Conservation (phyloP, 1,140 invertebrate species). For the Formica selysi region DNA sequence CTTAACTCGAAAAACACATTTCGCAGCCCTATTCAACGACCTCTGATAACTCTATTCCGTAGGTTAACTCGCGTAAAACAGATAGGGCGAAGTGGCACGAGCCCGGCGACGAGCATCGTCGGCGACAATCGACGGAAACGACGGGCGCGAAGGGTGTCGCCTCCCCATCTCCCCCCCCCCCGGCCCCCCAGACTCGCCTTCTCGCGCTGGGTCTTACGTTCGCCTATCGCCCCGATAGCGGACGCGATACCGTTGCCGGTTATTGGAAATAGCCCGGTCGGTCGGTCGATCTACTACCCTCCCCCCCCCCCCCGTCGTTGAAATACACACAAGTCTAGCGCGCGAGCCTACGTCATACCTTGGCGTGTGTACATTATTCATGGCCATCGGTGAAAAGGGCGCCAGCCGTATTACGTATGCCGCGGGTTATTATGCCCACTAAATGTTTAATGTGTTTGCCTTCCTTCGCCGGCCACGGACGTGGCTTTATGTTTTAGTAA, state of each 20-base stretch:
- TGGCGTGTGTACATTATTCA: constrained; percentile 86
- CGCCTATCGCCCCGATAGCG: constrained; percentile 48
- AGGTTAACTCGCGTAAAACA: constrained; percentile 53
- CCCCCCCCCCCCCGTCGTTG: constrained; percentile 64
- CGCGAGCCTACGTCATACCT: constrained; percentile 82
- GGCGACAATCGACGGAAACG: constrained; percentile 47
- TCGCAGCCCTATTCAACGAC: constrained; percentile 11
- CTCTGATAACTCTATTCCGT: constrained; percentile 33
- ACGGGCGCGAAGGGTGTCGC: constrained; percentile 48
- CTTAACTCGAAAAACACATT: neutral
- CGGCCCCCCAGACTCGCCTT: neutral
- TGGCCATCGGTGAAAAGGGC: constrained; percentile 86
- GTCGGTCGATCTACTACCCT: constrained; percentile 73
- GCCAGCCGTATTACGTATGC: constrained; percentile 85
- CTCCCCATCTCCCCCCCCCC: too few relatives aligned
- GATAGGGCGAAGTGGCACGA: constrained; percentile 25
- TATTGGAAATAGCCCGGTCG: constrained; percentile 77
- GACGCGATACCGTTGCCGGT: constrained; percentile 53
- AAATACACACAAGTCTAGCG: constrained; percentile 76
- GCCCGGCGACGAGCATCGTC: constrained; percentile 7
- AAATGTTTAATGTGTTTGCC: constrained; percentile 87
- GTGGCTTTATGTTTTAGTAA: constrained; percentile 87
- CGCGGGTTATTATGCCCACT: constrained; percentile 87
- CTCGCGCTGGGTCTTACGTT: constrained; percentile 54
- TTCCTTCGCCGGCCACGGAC: constrained; percentile 85